These are phyloP conservation scores for Diprion similis DNA, from an alignment of 1,140 invertebrate genomes.

Conservation along the genomic window DNA sequence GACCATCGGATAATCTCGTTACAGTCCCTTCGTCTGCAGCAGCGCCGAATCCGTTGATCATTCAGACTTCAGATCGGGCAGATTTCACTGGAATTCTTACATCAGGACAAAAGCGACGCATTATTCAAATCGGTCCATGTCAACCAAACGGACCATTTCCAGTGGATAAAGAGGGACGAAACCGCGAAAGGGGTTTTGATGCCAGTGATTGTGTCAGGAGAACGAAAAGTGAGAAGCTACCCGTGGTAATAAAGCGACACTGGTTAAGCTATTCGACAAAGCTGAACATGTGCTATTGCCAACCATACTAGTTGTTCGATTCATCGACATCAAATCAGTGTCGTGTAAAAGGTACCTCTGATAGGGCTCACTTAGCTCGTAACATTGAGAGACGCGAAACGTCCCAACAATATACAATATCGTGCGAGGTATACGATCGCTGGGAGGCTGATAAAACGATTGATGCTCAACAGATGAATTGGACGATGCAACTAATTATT, in stretches of 20 bases:
- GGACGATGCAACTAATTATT: constrained; percentile 3
- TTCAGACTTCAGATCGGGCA: neutral
- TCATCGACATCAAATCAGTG: constrained; percentile 1
- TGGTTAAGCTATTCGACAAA: constrained; percentile 3
- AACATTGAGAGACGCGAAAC: constrained; percentile 28
- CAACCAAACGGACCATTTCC: neutral
- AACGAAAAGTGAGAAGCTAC: constrained; percentile 1
- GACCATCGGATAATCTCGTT: constrained; percentile 1
- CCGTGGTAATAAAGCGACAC: neutral
- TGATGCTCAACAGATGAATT: constrained; percentile 5
- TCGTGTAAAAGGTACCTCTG: constrained; percentile 22
- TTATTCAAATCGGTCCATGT: neutral
- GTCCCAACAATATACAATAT: constrained; percentile 29
- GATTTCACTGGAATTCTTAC: constrained; percentile 1
- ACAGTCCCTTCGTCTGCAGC: neutral
- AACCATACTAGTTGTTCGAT: neutral
- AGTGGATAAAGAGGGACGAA: neutral
- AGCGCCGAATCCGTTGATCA: constrained; percentile 2
- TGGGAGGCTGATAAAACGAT: constrained; percentile 37
- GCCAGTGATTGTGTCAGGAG: neutral
- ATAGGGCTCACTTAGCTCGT: constrained; percentile 25
- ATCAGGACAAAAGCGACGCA: neutral
- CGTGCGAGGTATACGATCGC: constrained; percentile 36
- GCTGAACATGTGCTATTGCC: neutral
- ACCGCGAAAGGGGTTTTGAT: neutral